These are phyloP conservation scores for Stegodyphus mimosarum DNA, from an alignment of 1,140 invertebrate species.

Conservation along the genomic window DNA sequence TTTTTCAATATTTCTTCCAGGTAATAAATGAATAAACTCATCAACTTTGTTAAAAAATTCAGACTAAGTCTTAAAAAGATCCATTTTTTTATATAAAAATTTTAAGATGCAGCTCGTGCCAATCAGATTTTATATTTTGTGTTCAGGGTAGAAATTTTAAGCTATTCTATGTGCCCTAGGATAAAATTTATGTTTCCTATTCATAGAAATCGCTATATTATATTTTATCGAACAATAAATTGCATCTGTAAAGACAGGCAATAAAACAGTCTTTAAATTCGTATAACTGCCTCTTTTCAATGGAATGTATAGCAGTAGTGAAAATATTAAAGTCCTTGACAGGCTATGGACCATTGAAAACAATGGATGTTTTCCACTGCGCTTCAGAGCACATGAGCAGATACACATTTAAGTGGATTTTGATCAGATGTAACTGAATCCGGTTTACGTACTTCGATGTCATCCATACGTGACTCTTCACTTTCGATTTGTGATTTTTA, in stretches of 20 bases:
- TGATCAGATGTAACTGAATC: constrained; percentile 32
- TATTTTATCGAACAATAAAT: constrained; percentile 48
- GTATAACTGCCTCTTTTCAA: constrained; percentile 36
- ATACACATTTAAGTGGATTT: constrained; percentile 10
- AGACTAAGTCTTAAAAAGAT: too few species aligned
- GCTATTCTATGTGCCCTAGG: not conserved
- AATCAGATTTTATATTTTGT: too few species aligned
- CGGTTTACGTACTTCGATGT: constrained; percentile 9
- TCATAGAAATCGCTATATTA: constrained; percentile 8
- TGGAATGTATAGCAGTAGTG: constrained; percentile 27
- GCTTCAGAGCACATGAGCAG: constrained; percentile 9
- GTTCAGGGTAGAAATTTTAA: not conserved
- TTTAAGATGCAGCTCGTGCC: too few species aligned
- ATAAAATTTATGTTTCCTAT: constrained; percentile 53
- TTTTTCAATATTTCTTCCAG: too few species aligned
- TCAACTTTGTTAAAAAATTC: too few species aligned
- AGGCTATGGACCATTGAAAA: constrained; percentile 41
- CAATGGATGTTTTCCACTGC: constrained; percentile 32
- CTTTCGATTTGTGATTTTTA: not conserved
- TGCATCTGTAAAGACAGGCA: constrained; percentile 30
- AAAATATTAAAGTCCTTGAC: constrained; percentile 50
- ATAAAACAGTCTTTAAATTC: constrained; percentile 47
- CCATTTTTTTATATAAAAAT: too few species aligned
- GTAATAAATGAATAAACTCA: too few species aligned
- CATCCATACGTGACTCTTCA: constrained; percentile 6